Conservation (phyloP, 2,888 invertebrate genomes). For the Eurytoma adleriae region DNA sequence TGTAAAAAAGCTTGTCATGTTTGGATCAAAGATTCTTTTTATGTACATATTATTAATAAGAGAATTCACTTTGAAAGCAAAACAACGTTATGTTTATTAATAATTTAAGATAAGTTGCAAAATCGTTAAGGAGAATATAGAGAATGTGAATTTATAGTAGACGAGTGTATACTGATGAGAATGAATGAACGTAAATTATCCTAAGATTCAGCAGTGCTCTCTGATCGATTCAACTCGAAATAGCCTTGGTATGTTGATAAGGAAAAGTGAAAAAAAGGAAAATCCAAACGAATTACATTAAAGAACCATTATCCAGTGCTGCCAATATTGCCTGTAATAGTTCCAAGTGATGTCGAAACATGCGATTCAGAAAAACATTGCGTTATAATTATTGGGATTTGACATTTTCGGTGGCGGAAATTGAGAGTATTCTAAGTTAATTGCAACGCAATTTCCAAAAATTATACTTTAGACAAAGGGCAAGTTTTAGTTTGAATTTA, state of each 20-base stretch:
- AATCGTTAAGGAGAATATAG: conserved; percentile 32
- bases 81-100: conserved; percentile 64
- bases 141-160: conserved; percentile 25
- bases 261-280: conserved; percentile 52
- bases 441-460: no score
- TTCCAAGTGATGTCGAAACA: conserved; percentile 50
- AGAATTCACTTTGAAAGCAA: conserved; percentile 56
- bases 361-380: not conserved
- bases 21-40: conserved; percentile 66
- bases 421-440: no score
- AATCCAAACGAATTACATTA: conserved; percentile 59
- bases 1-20: conserved; percentile 61
- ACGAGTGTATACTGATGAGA: conserved; percentile 55
- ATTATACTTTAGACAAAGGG: no score
- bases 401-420: no score
- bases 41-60: conserved; percentile 67
- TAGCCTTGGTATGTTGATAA: conserved; percentile 60
- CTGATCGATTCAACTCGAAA: conserved; percentile 61
- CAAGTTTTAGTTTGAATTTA: no score
- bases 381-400: no score
- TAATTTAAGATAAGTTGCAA: conserved; percentile 40
- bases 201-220: conserved; percentile 66
- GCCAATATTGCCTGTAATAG: conserved; percentile 74
- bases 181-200: conserved; percentile 50
- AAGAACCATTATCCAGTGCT: conserved; percentile 71